phyloP scores from a whole-genome alignment of 2,797 vertebrate genomes.

The Halcyon badia region DNA sequence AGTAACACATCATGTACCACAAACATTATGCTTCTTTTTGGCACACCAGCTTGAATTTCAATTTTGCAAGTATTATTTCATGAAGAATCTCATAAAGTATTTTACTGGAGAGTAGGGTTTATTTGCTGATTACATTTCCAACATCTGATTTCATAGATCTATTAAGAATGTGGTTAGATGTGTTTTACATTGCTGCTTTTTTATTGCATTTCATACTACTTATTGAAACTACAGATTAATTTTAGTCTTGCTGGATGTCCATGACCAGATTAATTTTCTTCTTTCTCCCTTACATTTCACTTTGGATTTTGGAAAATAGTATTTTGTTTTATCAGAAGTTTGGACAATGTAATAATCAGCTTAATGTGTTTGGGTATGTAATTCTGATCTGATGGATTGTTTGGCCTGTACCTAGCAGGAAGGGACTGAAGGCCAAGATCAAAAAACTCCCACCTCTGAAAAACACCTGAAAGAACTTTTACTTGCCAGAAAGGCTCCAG shows the following conservation, averaged over 20 bases:
- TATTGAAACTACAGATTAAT: neutral
- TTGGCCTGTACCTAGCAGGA: neutral
- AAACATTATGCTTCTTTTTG: neutral
- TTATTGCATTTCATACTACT: neutral
- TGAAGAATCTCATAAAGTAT: neutral
- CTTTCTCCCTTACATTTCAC: neutral
- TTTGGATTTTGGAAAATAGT: neutral
- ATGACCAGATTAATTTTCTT: neutral
- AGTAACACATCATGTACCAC: neutral
- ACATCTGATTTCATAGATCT: neutral
- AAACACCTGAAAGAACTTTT: neutral
- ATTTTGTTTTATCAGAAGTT: neutral
- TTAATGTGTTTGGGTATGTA: neutral
- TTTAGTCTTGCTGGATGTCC: neutral
- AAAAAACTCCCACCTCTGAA: neutral
- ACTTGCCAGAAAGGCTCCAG: neutral
- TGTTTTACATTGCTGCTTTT: neutral
- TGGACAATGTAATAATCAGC: neutral
- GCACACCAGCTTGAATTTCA: neutral
- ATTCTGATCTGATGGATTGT: neutral
- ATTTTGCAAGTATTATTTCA: neutral
- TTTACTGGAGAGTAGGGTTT: neutral
- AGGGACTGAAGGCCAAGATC: neutral
- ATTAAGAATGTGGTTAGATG: neutral
- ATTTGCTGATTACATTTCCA: neutral